Base-by-base conservation (phyloP, 2,888 invertebrate genomes). In the Drosophila acutilabella region DNA sequence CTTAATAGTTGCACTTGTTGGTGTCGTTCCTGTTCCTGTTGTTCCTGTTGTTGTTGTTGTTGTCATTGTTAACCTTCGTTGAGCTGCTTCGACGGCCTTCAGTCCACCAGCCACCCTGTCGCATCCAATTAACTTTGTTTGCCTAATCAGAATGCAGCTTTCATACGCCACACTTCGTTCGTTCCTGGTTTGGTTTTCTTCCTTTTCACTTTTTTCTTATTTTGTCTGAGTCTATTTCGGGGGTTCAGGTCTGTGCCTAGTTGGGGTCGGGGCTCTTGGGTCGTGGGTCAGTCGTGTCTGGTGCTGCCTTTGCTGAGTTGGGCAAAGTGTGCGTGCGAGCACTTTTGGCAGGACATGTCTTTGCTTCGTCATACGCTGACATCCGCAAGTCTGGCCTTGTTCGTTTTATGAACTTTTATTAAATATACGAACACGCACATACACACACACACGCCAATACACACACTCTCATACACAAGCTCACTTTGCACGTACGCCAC, bases 81-180 rank as follows among this genome's bases (percentile, higher is more conserved):
- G 53, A 50, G 51, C 20, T 71, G 78, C 42, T 42, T 40, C 20
- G 47, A 52, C 64, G 68, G 66, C 71, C 66, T 67, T 74, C 80
- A 73, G 30, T 30, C 8, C 66, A 68, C 64, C 59, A 30, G 33
- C 60, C 67, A 51, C 52, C 64, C 71, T 70, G 73, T 74, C 83
- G 71, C 80, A 74, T 82, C 75, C 86, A 86, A 86, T 88, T 88
- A 86, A 86, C 81, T 83, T 86, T 84, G 84, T 81, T 80, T 83
- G 76, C 87, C 87, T 88, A 71, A 84, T 84, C 84, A 88, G 66
- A 83, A 88, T 88, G 89, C 84, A 84, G 54, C 66, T 56, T 50
- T 62, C 72, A 76, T 64, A 70, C 74, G 56, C 47, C 42, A 14
- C 45, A 16, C 50, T 44, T 53, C 38, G 33, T 48, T 23, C 74